Base-by-base conservation (phyloP, 1,140 invertebrate genomes). In the Pinna nobilis region DNA sequence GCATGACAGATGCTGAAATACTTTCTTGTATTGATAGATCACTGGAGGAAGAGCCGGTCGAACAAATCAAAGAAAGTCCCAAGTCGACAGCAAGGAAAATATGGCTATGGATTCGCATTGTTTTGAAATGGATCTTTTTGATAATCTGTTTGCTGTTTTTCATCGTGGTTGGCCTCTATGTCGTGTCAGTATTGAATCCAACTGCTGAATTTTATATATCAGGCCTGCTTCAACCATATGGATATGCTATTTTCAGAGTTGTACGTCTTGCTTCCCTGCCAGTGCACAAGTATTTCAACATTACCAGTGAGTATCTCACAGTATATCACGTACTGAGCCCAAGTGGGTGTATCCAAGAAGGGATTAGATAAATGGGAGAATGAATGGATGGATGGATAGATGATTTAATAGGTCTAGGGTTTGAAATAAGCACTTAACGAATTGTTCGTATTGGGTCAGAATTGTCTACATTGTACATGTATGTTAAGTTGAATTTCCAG, bases 91-190 rank as follows among this genome's bases (percentile, higher is more conserved):
- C 39, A 11, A 9, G 39, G 9, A 44, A 11, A n/a, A 44, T 44
- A 9, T 44, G 39, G 39, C 39, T 11, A 9, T 44, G 39, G 39
- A 44, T 44, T n/a, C 39, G 39, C 9, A n/a, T 47, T 20, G 30
- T 49, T 6, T 3, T 72, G 3, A 72, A 65, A 37, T 35, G 60
- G 13, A 20, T 33, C 18, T 72, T 64, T 44, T 11, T 9, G 39
- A 44, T 44, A 44, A n/a, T 44, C 9, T 9, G 9, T 44, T 9
- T 44, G 39, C 9, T 44, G 9, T 11, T 44, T 11, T 11, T 44
- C 9, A 11, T 44, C 9, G 9, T 44, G 9, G n/a, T 44, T 11
- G 9, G 9, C n/a, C n/a, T 44, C 39, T 44, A 44, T 44, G n/a
- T 44, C 9, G 9, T 44, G n/a, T 11, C 39, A 11, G 39, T 44